A percentile compares a stretch with the other conserved stretches of the same genome.
Conservation (phyloP, 2,888 invertebrate genomes). For the Mantis religiosa region DNA sequence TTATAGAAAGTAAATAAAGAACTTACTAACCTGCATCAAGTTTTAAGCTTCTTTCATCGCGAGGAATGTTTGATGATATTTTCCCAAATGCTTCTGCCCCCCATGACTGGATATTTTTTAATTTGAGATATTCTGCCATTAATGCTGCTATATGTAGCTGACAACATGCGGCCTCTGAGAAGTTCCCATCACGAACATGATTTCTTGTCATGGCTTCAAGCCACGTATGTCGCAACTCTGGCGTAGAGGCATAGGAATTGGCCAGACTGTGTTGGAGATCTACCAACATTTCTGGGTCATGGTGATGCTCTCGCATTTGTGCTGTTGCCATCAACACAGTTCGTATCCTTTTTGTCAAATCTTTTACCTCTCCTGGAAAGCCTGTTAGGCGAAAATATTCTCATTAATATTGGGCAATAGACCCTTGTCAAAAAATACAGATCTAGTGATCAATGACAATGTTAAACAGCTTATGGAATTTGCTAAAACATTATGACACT, state of each 20-base stretch:
- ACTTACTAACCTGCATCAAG: conserved; percentile 65
- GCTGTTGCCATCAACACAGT: conserved; percentile 94
- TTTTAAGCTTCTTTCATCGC: conserved; percentile 80
- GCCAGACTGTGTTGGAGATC: conserved; percentile 90
- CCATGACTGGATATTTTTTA: conserved; percentile 69
- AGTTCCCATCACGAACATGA: conserved; percentile 76
- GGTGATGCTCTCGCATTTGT: conserved; percentile 82
- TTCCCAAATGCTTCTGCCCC: conserved; percentile 82
- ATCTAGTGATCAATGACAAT: too few species aligned
- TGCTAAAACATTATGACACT: too few species aligned
- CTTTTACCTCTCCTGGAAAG: conserved; percentile 86
- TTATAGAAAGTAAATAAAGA: not conserved
- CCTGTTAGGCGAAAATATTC: conserved; percentile 45
- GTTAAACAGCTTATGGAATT: too few species aligned
- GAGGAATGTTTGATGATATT: conserved; percentile 82
- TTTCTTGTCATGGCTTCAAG: conserved; percentile 89
- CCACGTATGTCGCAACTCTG: conserved; percentile 91
- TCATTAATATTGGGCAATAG: not conserved
- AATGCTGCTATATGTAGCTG: conserved; percentile 92
- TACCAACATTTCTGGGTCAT: conserved; percentile 88
- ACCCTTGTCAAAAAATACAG: too few species aligned
- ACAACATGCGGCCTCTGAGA: conserved; percentile 93
- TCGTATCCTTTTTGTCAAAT: conserved; percentile 85
- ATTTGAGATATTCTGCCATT: conserved; percentile 87
- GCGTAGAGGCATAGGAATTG: conserved; percentile 77